Evolutionary conservation across 2,113 vertebrate genomes (phyloP), one percentile per base, ranked within the genome.

Genomic region (Lepus europaeus): DNA sequence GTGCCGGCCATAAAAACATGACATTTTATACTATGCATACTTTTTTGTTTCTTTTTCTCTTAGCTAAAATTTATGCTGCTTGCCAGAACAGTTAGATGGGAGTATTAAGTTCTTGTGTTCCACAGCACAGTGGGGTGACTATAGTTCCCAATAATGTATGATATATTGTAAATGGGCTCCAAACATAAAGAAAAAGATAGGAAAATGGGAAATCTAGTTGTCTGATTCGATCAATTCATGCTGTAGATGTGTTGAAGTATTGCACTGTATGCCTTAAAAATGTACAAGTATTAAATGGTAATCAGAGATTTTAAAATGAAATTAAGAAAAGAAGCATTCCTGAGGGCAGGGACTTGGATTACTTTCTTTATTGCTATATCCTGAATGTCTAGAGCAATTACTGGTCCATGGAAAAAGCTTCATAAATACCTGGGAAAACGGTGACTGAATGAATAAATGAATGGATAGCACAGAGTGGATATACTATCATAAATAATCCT

Each of bases 1-100:
- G 39, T 39, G 39, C 39, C 5, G 39, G 39, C 39, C 25, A 70
- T 33, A 31, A 29, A 9, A 36, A 23, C 16, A 6, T 53, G 25
- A 0, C 33, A 69, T 92, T 85, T 95, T 87, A 31, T 66, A 27
- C 56, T 76, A 49, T 33, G 8, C 6, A 49, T 33, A 80, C 68
- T 66, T 91, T 61, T 83, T 93, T 14, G n/a, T 92, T 77, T 45
- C 6, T 29, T 89, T 95, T 93, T 89, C 12, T 93, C 20, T 27
- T 14, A 45, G 7, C 29, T 70, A n/a, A 25, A 33, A 14, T 64
- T 76, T 59, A 59, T 59, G 56, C 56, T 59, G 19, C 56, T 59
- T 59, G 56, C 56, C 56, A 59, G 56, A 59, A 17, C 56, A 59
- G 19, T 59, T 59, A 59, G 13, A 14, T 59, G 56, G 56, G 13